Evolutionary conservation across 2,113 vertebrate species (phyloP).

Genomic region (Pituophis catenifer): DNA sequence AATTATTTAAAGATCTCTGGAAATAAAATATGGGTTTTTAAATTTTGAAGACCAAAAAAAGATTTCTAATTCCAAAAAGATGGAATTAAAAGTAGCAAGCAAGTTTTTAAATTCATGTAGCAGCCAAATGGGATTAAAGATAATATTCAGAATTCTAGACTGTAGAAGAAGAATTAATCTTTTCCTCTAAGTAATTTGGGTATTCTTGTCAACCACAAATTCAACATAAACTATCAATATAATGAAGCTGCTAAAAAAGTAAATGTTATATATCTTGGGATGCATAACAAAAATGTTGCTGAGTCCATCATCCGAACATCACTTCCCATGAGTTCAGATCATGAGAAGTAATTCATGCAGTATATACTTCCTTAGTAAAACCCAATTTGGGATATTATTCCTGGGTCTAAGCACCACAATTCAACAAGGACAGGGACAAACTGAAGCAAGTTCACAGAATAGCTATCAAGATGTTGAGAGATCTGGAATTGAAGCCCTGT

Average conservation of each 20-base stretch:
- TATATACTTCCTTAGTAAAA: not conserved
- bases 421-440: not conserved
- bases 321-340: not conserved
- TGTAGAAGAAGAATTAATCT: not conserved
- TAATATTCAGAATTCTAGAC: not conserved
- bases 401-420: not conserved
- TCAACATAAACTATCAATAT: not conserved
- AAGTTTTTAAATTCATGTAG: not conserved
- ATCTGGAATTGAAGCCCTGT: not conserved
- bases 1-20: not conserved
- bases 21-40: not conserved
- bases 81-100: not conserved
- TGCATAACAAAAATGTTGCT: not conserved
- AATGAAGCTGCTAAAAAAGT: not conserved
- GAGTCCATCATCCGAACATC: not conserved
- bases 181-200: not conserved
- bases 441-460: not conserved
- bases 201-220: not conserved
- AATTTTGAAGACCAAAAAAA: not conserved
- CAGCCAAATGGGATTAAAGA: not conserved
- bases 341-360: not conserved
- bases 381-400: not conserved
- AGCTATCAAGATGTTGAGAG: not conserved
- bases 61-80: too few relatives aligned
- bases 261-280: not conserved